Evolutionary conservation across 2,113 vertebrate genomes (phyloP).

Genomic region (Hiodon tergisus): DNA sequence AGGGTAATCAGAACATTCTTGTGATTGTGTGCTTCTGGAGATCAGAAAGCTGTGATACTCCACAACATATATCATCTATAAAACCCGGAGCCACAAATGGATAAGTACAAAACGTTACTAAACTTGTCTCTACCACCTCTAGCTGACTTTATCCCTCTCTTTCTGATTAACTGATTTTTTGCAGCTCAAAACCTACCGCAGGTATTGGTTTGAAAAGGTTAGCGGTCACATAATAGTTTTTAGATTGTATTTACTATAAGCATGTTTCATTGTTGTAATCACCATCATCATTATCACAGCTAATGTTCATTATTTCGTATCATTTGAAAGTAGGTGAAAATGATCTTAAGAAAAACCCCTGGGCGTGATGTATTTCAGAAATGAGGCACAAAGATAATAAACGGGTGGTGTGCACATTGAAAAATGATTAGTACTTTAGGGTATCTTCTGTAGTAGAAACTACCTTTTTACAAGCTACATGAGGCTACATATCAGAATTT

Average conservation of each 20-base stretch:
- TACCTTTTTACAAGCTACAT: too few species aligned
- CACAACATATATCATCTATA: conserved; percentile 3
- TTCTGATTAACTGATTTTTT: conserved; percentile 56
- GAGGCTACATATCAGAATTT: too few species aligned
- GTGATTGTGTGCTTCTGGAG: not conserved
- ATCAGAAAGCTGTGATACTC: conserved; percentile 14
- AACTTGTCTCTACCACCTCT: conserved; percentile 35
- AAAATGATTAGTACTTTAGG: not conserved
- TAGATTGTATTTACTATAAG: conserved; percentile 53
- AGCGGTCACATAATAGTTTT: conserved; percentile 59
- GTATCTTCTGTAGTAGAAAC: not conserved
- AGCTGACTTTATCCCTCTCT: conserved; percentile 34
- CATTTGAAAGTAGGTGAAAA: not conserved
- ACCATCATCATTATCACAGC: conserved; percentile 47
- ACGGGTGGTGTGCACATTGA: not conserved
- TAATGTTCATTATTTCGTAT: conserved; percentile 49
- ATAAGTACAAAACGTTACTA: conserved; percentile 18
- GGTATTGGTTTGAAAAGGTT: conserved; percentile 60
- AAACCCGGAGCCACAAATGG: not conserved
- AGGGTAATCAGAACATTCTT: not conserved
- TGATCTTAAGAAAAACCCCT: not conserved
- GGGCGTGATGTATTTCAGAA: not conserved
- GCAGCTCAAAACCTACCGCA: conserved; percentile 35
- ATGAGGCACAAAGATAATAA: not conserved
- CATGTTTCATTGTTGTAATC: conserved; percentile 53